These are phyloP conservation scores for Caradrina kadenii DNA, from an alignment of 2,888 invertebrate species.

Conservation along the genomic window DNA sequence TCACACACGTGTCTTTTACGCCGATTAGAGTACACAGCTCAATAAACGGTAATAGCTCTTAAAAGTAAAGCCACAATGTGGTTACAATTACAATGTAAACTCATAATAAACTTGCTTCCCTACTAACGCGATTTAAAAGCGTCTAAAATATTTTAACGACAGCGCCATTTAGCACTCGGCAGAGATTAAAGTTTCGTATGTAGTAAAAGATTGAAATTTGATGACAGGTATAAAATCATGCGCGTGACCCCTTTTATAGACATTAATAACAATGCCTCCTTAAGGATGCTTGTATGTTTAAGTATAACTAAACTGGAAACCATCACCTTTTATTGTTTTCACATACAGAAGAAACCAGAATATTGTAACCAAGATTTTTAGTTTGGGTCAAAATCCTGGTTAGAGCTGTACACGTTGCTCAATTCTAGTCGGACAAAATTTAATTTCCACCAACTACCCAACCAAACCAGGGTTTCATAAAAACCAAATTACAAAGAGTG, in stretches of 20 bases:
- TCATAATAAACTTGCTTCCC: constrained; percentile 43
- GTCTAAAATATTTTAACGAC: constrained; percentile 55
- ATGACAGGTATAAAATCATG: constrained; percentile 16
- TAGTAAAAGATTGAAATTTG: constrained; percentile 46
- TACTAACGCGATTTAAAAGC: constrained; percentile 40
- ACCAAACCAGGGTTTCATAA: too few species aligned
- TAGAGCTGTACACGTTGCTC: too few species aligned
- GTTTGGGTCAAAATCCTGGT: too few species aligned
- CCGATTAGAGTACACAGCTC: neutral
- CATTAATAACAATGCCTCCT: too few species aligned
- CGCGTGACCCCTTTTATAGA: neutral
- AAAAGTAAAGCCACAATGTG: constrained; percentile 38
- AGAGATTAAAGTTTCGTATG: constrained; percentile 51
- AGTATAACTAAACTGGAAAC: too few species aligned
- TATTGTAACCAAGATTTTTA: too few species aligned
- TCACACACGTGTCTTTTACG: neutral
- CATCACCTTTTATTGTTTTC: too few species aligned
- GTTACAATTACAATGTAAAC: constrained; percentile 50
- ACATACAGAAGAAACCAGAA: too few species aligned
- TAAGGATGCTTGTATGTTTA: too few species aligned
- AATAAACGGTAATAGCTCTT: constrained; percentile 21
- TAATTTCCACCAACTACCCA: too few species aligned
- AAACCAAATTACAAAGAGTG: too few species aligned
- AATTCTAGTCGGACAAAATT: too few species aligned
- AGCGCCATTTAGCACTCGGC: constrained; percentile 29